Percentiles rank a stretch among this genome's conserved stretches.
Evolutionary conservation across 1,140 invertebrate species (phyloP).

Genomic region (Diuraphis noxia): DNA sequence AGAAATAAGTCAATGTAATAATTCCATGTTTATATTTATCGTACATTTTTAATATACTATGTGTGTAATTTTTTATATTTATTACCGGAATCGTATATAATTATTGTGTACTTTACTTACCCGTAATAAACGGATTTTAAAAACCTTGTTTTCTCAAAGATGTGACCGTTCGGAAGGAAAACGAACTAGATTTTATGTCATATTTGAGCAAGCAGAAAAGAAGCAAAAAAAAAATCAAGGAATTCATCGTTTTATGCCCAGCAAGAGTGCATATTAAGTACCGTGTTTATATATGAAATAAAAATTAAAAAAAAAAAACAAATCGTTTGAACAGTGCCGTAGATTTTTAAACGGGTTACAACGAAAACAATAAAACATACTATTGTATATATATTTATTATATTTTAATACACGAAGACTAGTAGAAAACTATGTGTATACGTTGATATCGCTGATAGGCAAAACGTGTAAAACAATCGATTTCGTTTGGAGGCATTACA

Average conservation of each 20-base stretch:
- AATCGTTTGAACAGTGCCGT: slow-evolving; percentile 13
- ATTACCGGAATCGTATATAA: neutral
- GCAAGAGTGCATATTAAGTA: neutral
- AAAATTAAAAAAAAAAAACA: slow-evolving; percentile 5
- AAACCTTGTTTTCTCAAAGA: neutral
- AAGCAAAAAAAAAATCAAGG: neutral
- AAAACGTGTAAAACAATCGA: neutral
- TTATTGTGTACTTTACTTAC: neutral
- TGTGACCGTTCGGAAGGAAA: slow-evolving; percentile 11
- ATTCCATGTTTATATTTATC: neutral
- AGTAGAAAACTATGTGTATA: neutral
- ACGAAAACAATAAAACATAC: slow-evolving; percentile 33
- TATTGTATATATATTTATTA: neutral
- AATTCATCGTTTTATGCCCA: slow-evolving; percentile 25
- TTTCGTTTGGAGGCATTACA: neutral
- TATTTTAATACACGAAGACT: neutral
- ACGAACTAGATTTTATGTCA: neutral
- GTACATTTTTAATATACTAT: neutral
- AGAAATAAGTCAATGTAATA: neutral
- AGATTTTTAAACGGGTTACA: no score
- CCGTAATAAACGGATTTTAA: neutral
- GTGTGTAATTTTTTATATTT: neutral
- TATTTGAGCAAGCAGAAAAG: neutral
- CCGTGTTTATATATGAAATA: slow-evolving; percentile 16
- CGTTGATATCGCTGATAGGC: neutral